These are phyloP conservation scores for Ianthella basta DNA, from an alignment of 37 sponge, comb jelly and placozoan species.

Conservation along the genomic window DNA sequence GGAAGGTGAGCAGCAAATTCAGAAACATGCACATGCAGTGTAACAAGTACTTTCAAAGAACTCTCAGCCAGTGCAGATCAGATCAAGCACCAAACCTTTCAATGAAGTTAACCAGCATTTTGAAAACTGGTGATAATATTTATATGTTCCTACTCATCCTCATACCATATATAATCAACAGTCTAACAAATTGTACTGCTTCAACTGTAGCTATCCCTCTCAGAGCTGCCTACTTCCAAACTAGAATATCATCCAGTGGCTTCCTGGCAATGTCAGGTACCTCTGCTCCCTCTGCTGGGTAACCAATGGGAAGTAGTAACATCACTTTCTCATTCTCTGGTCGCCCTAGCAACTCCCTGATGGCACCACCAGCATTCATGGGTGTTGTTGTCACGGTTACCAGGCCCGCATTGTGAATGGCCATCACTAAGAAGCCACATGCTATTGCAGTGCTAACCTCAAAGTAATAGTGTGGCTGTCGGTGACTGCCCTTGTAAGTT, in stretches of 20 bases:
- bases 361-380: conserved; percentile 86
- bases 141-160: too few relatives aligned
- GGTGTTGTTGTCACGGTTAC: conserved; percentile 94
- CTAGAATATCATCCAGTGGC: conserved; percentile 83
- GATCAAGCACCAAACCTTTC: too few relatives aligned
- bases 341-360: conserved; percentile 81
- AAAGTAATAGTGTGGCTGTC: conserved; percentile 81
- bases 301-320: conserved; percentile 94
- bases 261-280: conserved; percentile 87
- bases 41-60: too few relatives aligned
- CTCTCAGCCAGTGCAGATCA: too few relatives aligned
- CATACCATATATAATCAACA: too few relatives aligned
- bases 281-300: conserved; percentile 78
- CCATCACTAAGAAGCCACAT: conserved; percentile 83
- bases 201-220: too few relatives aligned
- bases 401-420: conserved; percentile 94
- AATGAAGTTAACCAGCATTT: too few relatives aligned
- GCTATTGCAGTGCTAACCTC: conserved; percentile 91
- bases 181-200: too few relatives aligned
- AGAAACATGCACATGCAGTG: too few relatives aligned
- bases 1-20: too few relatives aligned
- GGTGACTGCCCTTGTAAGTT: conserved; percentile 41
- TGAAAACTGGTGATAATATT: too few relatives aligned
- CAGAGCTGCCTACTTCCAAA: conserved; percentile 35
- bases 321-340: conserved; percentile 93